These are phyloP conservation scores for Pseudomyrmex concolor DNA, from an alignment of 1,140 invertebrate genomes.

Conservation along the genomic window DNA sequence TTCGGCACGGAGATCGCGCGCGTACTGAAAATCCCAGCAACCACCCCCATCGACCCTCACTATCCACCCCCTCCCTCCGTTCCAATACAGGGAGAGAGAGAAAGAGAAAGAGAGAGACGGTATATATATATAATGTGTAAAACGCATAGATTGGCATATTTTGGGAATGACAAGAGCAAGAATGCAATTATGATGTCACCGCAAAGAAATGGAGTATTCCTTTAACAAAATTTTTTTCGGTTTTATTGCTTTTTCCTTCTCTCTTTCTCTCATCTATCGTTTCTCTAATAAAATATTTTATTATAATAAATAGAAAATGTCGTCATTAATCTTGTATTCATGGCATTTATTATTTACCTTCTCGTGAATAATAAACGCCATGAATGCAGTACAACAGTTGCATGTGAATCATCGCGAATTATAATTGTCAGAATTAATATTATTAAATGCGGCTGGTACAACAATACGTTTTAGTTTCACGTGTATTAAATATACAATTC, in stretches of 20 bases:
- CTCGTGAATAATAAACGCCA: background rate
- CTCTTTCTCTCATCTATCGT: background rate
- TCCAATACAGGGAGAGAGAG: constrained; percentile 50
- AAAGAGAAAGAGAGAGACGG: background rate
- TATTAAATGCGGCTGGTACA: background rate
- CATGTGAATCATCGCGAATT: background rate
- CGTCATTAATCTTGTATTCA: background rate
- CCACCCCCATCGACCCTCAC: constrained; percentile 73
- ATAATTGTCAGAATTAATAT: constrained; percentile 21
- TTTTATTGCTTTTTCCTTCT: background rate
- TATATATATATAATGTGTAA: constrained; percentile 27
- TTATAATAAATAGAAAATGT: background rate
- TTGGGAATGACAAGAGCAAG: background rate
- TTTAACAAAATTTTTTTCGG: background rate
- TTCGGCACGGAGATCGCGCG: constrained; percentile 78
- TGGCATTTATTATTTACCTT: too few relatives aligned
- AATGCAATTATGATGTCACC: constrained; percentile 11
- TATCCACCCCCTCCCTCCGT: constrained; percentile 56
- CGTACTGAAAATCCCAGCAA: constrained; percentile 77
- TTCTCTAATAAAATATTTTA: background rate
- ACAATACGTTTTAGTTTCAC: background rate
- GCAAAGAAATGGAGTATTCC: background rate
- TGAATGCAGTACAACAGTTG: background rate
- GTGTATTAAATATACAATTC: background rate
- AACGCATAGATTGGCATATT: background rate